Evolutionary conservation across 1,140 invertebrate species (phyloP).

Genomic region (Lepidostoma basale): DNA sequence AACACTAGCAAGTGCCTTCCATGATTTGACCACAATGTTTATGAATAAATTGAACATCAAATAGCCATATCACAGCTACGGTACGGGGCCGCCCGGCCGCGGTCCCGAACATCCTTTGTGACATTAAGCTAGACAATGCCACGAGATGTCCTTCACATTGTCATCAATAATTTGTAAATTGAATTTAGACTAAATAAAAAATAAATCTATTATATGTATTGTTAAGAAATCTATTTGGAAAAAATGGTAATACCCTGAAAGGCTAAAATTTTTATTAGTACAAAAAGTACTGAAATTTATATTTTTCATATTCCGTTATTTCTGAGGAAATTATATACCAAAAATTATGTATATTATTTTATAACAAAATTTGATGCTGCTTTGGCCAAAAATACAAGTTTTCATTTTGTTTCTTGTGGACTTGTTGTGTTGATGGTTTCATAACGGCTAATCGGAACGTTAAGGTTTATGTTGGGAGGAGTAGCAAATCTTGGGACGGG

Average conservation of each 20-base stretch:
- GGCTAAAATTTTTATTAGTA: constrained; percentile 44
- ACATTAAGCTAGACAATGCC: constrained; percentile 27
- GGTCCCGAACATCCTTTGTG: neutral
- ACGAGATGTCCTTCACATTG: constrained; percentile 35
- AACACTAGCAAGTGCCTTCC: constrained; percentile 47
- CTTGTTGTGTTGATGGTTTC: neutral
- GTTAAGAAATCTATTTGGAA: constrained; percentile 44
- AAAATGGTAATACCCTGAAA: constrained; percentile 47
- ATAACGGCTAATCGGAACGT: neutral
- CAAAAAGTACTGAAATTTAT: constrained; percentile 39
- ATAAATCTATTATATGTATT: constrained; percentile 41
- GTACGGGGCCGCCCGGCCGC: neutral
- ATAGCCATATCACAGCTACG: constrained; percentile 43
- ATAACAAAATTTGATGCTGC: constrained; percentile 20
- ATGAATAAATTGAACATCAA: constrained; percentile 40
- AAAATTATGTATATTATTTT: constrained; percentile 22
- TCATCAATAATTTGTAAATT: constrained; percentile 39
- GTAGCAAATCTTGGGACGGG: constrained; percentile 8
- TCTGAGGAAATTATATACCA: constrained; percentile 27
- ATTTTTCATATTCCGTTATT: constrained; percentile 32
- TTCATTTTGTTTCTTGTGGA: neutral
- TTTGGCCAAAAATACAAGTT: constrained; percentile 11
- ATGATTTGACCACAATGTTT: constrained; percentile 46
- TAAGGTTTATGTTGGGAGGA: constrained; percentile 16
- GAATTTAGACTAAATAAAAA: constrained; percentile 41